Conservation (phyloP, 2,113 vertebrate species). For the Nothocercus nigrocapillus region DNA sequence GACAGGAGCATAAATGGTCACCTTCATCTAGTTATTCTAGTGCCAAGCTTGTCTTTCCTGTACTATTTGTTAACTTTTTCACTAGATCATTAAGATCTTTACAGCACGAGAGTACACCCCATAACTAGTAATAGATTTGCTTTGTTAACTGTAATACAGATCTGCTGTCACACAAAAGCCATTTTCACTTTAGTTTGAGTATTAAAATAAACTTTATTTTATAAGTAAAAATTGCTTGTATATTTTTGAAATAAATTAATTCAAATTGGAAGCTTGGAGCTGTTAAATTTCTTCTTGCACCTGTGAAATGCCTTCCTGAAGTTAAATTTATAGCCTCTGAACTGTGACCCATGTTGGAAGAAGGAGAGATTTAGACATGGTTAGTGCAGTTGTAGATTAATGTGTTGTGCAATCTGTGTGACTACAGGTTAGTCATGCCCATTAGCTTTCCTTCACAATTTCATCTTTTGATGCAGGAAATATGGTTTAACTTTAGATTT, state of each 20-base stretch:
- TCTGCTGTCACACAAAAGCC: neutral
- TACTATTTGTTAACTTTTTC: neutral
- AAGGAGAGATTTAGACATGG: slow-evolving; percentile 31
- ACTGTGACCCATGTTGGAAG: slow-evolving; percentile 2
- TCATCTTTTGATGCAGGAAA: slow-evolving; percentile 29
- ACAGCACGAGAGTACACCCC: neutral
- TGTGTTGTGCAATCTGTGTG: slow-evolving; percentile 27
- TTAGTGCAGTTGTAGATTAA: slow-evolving; percentile 16
- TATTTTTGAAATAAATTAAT: slow-evolving; percentile 28
- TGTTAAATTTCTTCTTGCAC: neutral
- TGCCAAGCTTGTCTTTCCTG: neutral
- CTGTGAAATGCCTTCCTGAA: slow-evolving; percentile 24
- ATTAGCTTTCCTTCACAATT: slow-evolving; percentile 37
- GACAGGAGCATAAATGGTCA: neutral
- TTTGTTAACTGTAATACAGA: neutral
- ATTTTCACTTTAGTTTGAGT: neutral
- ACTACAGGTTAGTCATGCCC: slow-evolving; percentile 4
- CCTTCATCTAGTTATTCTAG: neutral
- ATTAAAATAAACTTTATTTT: neutral
- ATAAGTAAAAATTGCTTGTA: neutral
- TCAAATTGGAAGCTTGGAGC: neutral
- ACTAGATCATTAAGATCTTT: neutral
- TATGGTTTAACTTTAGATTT: slow-evolving; percentile 30
- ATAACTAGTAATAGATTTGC: neutral
- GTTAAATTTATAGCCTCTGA: slow-evolving; percentile 37